Evolutionary conservation across 2,797 vertebrate species (phyloP).

Genomic region (Anguilla obscura): DNA sequence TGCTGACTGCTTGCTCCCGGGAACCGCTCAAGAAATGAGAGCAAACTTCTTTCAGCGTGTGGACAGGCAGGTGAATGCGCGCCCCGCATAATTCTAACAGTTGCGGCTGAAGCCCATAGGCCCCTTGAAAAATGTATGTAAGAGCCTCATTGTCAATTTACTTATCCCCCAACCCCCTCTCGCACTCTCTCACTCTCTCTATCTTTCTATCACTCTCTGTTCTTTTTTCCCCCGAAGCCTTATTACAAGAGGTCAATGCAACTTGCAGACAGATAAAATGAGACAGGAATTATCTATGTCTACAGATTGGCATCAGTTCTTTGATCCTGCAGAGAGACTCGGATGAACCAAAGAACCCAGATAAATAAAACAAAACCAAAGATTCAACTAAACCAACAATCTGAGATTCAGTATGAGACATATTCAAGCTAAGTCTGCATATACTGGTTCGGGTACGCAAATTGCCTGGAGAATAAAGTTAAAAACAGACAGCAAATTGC

Average conservation of each 20-base stretch:
- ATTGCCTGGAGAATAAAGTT: neutral
- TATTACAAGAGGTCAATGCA: slow-evolving; percentile 1
- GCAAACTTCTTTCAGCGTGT: neutral
- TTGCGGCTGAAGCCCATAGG: neutral
- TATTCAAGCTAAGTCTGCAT: neutral
- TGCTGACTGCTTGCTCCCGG: neutral
- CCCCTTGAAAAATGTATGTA: neutral
- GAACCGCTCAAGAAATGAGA: neutral
- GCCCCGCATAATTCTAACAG: neutral
- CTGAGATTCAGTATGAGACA: neutral
- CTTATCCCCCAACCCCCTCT: neutral
- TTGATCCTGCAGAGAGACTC: neutral
- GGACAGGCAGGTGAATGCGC: neutral
- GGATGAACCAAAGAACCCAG: neutral
- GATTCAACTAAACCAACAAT: slow-evolving; percentile 8
- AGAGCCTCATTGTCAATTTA: neutral
- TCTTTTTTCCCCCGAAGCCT: neutral
- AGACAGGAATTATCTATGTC: neutral
- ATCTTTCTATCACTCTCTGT: neutral
- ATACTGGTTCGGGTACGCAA: neutral
- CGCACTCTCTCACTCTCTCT: neutral
- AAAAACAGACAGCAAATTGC: neutral
- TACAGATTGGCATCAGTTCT: neutral
- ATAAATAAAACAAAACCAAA: slow-evolving; percentile 9
- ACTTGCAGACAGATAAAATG: slow-evolving; percentile 5